Percentiles rank a stretch among this genome's conserved stretches.
Conservation (phyloP, 2,797 vertebrate genomes). For the Telmatherina bonti region DNA sequence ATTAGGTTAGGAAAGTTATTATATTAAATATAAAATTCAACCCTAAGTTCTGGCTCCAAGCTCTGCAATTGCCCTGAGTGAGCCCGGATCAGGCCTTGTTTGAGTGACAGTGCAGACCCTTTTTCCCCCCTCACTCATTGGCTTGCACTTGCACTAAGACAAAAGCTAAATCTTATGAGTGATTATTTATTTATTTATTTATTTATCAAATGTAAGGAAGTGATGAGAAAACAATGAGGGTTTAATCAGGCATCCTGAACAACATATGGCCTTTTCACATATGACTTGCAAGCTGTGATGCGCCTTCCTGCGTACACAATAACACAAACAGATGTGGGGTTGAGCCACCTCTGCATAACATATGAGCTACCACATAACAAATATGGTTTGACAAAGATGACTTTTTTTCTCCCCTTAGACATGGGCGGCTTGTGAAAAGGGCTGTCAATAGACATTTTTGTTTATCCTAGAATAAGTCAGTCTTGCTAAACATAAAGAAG, state of each 20-base stretch:
- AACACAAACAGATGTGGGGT: too few relatives aligned
- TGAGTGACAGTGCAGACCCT: too few relatives aligned
- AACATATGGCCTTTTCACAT: too few relatives aligned
- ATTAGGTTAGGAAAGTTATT: not conserved
- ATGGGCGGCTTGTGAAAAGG: too few relatives aligned
- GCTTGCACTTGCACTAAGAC: too few relatives aligned
- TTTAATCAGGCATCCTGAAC: constrained; percentile 1
- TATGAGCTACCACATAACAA: too few relatives aligned
- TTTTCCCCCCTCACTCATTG: too few relatives aligned
- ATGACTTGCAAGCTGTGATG: too few relatives aligned
- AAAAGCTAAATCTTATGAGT: not conserved
- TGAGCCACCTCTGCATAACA: too few relatives aligned
- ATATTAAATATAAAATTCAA: not conserved
- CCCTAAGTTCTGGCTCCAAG: not conserved
- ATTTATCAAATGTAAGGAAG: constrained; percentile 6
- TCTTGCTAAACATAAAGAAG: constrained; percentile 6
- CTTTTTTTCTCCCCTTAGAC: too few relatives aligned
- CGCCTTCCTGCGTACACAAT: too few relatives aligned
- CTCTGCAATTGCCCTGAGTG: not conserved
- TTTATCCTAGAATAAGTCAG: constrained; percentile 8
- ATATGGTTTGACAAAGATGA: too few relatives aligned
- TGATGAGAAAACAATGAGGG: constrained; percentile 3
- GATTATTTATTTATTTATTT: not conserved
- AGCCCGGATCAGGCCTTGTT: not conserved
- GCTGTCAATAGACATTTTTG: constrained; percentile 12